These are phyloP conservation scores for Bombyx huttoni DNA, from an alignment of 2,888 invertebrate genomes.

Conservation along the genomic window DNA sequence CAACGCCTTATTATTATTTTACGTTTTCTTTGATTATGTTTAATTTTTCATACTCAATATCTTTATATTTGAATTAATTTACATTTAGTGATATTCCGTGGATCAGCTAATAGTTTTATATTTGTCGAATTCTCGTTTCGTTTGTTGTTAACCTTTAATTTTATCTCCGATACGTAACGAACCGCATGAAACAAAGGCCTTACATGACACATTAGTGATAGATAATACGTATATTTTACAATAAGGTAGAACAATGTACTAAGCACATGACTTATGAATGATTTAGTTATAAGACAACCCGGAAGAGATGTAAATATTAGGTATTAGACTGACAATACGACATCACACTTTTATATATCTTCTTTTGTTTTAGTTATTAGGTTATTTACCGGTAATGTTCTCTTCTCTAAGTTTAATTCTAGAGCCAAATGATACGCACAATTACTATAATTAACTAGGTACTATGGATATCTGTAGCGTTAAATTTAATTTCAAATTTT, in stretches of 20 bases:
- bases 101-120: neutral
- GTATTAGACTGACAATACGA: neutral
- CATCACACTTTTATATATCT: neutral
- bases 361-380: neutral
- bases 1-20: no score
- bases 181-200: neutral
- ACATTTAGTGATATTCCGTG: neutral
- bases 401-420: neutral
- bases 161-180: neutral
- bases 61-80: no score
- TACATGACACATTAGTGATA: neutral
- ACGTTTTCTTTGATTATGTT: no score
- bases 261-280: neutral
- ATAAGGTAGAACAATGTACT: neutral
- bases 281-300: neutral
- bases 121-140: neutral
- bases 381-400: neutral
- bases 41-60: no score
- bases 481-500: neutral
- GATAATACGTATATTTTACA: neutral
- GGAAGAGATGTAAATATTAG: neutral
- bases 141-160: neutral
- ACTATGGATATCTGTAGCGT: neutral
- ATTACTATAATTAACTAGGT: neutral
- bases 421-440: neutral